Evolutionary conservation across 2,888 invertebrate species (phyloP).

Genomic region (Thumatha senex): DNA sequence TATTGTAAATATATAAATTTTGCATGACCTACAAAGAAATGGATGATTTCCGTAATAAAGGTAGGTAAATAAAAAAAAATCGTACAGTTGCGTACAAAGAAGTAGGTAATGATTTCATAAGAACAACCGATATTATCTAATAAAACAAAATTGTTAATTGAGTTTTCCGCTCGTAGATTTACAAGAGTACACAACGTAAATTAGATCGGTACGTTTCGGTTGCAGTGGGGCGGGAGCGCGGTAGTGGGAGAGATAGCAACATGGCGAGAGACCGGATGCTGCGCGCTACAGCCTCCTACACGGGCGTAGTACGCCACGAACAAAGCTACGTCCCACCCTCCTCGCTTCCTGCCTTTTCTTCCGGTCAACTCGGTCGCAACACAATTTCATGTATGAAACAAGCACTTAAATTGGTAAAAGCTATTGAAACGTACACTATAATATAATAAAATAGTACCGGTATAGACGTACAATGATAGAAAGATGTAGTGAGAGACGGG

Average conservation of each 20-base stretch:
- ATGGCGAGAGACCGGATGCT: conserved; percentile 76
- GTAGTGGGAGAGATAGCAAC: conserved; percentile 43
- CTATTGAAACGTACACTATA: conserved; percentile 50
- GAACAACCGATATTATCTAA: conserved; percentile 15
- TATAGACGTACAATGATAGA: conserved; percentile 51
- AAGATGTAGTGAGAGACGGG: conserved; percentile 38
- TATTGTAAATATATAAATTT: no score
- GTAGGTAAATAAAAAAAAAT: neutral
- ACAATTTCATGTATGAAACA: conserved; percentile 61
- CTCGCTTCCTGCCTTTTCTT: conserved; percentile 53
- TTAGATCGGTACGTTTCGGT: conserved; percentile 23
- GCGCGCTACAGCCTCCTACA: conserved; percentile 72
- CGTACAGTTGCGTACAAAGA: conserved; percentile 7
- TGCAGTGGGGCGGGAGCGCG: conserved; percentile 41
- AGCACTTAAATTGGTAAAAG: conserved; percentile 49
- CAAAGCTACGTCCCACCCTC: conserved; percentile 74
- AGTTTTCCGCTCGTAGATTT: conserved; percentile 24
- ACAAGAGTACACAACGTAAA: conserved; percentile 21
- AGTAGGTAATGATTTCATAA: conserved; percentile 20
- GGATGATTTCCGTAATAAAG: no score
- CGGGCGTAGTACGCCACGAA: conserved; percentile 73
- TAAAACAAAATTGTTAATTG: conserved; percentile 25
- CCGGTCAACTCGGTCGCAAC: conserved; percentile 49
- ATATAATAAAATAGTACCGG: conserved; percentile 33
- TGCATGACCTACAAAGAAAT: no score